Evolutionary conservation across 2,113 vertebrate species (phyloP).

Genomic region (Hemiprocne comata): DNA sequence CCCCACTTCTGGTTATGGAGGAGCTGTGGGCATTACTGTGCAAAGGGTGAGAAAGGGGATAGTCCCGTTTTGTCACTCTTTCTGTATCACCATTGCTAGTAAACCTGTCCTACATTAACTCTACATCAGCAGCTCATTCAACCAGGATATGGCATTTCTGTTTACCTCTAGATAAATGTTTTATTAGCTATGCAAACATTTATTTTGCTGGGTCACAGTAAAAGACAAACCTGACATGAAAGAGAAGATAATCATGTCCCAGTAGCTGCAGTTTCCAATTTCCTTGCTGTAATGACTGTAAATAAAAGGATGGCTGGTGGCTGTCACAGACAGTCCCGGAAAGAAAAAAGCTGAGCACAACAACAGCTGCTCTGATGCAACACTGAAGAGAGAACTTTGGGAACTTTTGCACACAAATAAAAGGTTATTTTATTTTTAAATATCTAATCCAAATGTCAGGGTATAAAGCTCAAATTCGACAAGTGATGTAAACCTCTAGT

Average conservation of each 20-base stretch:
- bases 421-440: not conserved
- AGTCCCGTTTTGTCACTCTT: not conserved
- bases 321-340: not conserved
- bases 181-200: conserved; percentile 19
- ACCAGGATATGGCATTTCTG: not conserved
- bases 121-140: not conserved
- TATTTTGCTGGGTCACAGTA: not conserved
- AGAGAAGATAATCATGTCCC: not conserved
- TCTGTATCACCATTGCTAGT: not conserved
- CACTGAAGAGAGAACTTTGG: not conserved
- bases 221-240: conserved; percentile 1
- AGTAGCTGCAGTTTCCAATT: not conserved
- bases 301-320: not conserved
- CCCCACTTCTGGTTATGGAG: not conserved
- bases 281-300: not conserved
- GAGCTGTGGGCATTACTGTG: not conserved
- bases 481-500: not conserved
- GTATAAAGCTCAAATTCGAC: not conserved
- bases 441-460: not conserved
- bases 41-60: rapidly evolving
- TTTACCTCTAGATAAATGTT: conserved; percentile 2
- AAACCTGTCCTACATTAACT: not conserved
- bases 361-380: not conserved
- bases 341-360: not conserved
- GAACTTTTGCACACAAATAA: not conserved